phyloP scores from a whole-genome alignment of 2,113 vertebrate species.

The Toxostoma redivivum region DNA sequence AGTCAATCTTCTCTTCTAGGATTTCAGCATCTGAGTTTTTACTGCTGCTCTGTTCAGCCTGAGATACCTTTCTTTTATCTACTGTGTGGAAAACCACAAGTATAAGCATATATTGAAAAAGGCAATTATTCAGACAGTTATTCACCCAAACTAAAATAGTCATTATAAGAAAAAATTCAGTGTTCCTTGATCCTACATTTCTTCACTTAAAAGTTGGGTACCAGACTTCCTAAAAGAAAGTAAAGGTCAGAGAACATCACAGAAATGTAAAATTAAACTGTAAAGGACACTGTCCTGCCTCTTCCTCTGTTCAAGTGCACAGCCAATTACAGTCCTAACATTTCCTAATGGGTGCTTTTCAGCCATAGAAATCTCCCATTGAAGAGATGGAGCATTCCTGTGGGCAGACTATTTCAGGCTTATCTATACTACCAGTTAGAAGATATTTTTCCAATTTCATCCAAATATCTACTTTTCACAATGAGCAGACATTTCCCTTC shows the following conservation, averaged over 20 bases:
- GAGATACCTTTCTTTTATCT: neutral
- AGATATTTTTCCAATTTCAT: neutral
- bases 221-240: neutral
- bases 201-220: neutral
- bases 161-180: neutral
- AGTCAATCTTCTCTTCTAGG: neutral
- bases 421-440: neutral
- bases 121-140: neutral
- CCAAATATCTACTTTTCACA: neutral
- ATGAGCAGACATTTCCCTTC: neutral
- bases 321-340: neutral
- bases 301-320: neutral
- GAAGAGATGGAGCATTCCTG: neutral
- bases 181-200: neutral
- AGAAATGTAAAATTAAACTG: neutral
- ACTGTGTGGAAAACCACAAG: slow-evolving; percentile 10
- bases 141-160: neutral
- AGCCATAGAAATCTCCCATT: neutral
- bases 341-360: neutral
- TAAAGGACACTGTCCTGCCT: neutral
- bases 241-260: neutral
- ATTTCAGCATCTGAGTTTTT: neutral
- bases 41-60: neutral
- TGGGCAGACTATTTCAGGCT: neutral
- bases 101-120: neutral